Evolutionary conservation across 1,140 invertebrate genomes (phyloP).

Genomic region (Bilobella aurantiaca): DNA sequence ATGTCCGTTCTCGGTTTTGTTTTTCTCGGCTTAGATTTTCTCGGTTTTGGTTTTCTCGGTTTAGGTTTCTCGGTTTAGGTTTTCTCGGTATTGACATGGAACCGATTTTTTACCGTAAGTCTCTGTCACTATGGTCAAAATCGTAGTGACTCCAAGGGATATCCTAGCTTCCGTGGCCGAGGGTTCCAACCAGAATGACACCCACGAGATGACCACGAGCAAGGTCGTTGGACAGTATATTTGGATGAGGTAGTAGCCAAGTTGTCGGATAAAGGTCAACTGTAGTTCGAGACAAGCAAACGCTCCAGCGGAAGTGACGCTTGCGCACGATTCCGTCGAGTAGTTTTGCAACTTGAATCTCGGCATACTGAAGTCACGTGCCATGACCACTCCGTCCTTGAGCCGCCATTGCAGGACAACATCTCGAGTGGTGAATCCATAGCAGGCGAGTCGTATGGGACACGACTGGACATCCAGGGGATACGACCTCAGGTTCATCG

Average conservation of each 20-base stretch:
- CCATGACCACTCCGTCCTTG: conserved; percentile 37
- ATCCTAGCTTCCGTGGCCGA: conserved; percentile 47
- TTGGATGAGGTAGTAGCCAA: conserved; percentile 48
- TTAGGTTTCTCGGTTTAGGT: too few species aligned
- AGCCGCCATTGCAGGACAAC: conserved; percentile 39
- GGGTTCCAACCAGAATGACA: conserved; percentile 48
- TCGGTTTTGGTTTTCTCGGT: too few species aligned
- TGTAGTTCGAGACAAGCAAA: conserved; percentile 35
- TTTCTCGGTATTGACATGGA: too few species aligned
- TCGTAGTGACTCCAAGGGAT: conserved; percentile 48
- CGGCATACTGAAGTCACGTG: conserved; percentile 39
- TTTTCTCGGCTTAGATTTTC: too few species aligned
- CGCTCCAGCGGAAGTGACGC: conserved; percentile 43
- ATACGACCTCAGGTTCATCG: conserved; percentile 44
- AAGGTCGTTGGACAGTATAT: conserved; percentile 46
- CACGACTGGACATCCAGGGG: conserved; percentile 44
- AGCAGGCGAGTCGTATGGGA: conserved; percentile 42
- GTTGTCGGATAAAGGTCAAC: conserved; percentile 45
- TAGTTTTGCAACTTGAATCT: conserved; percentile 40
- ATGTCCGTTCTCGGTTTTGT: too few species aligned
- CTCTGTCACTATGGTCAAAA: conserved; percentile 49
- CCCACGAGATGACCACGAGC: conserved; percentile 51
- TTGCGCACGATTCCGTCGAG: conserved; percentile 42
- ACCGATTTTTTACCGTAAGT: conserved; percentile 42
- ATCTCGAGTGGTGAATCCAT: conserved; percentile 40